phyloP scores from a whole-genome alignment of 1,140 invertebrate species.

The Diachasma alloeum region DNA sequence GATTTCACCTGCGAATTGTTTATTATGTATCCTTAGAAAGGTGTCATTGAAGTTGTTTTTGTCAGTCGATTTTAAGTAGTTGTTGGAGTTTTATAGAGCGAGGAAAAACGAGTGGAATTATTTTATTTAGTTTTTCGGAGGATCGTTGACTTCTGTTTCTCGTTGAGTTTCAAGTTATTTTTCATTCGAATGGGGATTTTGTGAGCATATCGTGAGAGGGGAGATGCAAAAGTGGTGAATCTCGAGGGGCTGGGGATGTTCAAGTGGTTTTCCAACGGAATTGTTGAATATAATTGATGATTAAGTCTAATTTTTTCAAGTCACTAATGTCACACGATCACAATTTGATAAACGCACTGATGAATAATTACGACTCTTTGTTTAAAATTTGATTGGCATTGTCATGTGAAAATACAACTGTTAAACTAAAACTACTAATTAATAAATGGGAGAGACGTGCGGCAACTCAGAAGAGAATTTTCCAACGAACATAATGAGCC shows the following conservation, averaged over 20 bases:
- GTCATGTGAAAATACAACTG: too few species aligned
- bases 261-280: too few species aligned
- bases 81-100: neutral
- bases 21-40: slow-evolving; percentile 9
- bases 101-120: neutral
- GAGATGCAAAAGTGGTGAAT: neutral
- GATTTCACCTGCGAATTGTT: neutral
- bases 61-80: slow-evolving; percentile 4
- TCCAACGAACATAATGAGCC: too few species aligned
- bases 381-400: too few species aligned
- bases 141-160: neutral
- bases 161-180: neutral
- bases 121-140: neutral
- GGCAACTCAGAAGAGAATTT: too few species aligned
- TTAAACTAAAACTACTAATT: too few species aligned
- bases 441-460: too few species aligned
- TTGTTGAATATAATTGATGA: too few species aligned
- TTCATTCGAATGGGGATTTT: neutral
- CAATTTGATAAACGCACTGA: too few species aligned
- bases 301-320: too few species aligned
- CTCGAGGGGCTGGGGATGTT: neutral
- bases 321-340: too few species aligned
- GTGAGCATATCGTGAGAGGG: neutral
- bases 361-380: too few species aligned
- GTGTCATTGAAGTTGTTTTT: neutral